phyloP scores from a whole-genome alignment of 2,113 vertebrate species.

The Copsychus sechellarum region DNA sequence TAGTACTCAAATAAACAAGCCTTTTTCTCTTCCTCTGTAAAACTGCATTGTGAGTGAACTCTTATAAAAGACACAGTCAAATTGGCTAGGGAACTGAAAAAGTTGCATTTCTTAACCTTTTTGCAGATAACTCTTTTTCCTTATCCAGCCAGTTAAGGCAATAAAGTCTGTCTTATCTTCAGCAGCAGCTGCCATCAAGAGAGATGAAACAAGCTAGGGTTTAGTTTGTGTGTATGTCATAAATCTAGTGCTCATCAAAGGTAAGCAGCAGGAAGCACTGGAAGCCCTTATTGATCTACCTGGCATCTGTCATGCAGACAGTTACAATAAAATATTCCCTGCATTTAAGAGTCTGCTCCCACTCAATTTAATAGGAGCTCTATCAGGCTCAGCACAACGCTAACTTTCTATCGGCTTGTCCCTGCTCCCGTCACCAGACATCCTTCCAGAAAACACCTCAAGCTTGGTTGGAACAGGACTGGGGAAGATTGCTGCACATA shows the following conservation, averaged over 20 bases:
- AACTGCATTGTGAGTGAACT: accelerated
- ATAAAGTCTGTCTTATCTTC: conserved; percentile 32
- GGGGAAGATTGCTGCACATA: neutral
- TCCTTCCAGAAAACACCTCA: neutral
- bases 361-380: neutral
- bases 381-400: neutral
- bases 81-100: neutral
- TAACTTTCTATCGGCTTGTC: neutral
- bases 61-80: neutral
- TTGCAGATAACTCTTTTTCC: neutral
- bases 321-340: conserved; percentile 43
- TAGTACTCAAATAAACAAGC: neutral
- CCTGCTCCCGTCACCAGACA: neutral
- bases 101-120: conserved; percentile 12
- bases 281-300: conserved; percentile 49
- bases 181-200: conserved; percentile 21
- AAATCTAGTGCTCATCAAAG: conserved; percentile 47
- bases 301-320: conserved; percentile 35
- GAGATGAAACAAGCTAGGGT: conserved; percentile 6
- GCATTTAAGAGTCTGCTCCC: conserved; percentile 28
- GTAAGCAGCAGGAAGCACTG: conserved; percentile 36
- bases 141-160: conserved; percentile 22
- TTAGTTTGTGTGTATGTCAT: conserved; percentile 29
- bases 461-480: neutral
- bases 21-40: neutral